phyloP scores from a whole-genome alignment of 2,113 vertebrate species.

The Tetrax tetrax region DNA sequence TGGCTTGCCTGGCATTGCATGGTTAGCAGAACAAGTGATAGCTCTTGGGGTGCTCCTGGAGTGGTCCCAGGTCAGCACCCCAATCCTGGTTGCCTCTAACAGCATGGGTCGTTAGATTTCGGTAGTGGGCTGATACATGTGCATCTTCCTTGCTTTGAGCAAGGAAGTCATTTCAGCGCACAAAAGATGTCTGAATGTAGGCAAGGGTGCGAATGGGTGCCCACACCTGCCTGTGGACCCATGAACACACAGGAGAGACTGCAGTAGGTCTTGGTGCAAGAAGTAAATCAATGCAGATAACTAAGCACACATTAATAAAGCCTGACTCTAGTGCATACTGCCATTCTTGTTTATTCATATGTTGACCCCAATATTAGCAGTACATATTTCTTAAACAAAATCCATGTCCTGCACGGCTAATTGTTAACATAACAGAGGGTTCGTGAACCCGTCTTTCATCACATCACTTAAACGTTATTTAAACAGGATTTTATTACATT shows the following conservation, averaged over 20 bases:
- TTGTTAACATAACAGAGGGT: slow-evolving; percentile 61
- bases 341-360: slow-evolving; percentile 24
- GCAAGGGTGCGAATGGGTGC: not conserved
- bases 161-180: not conserved
- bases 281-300: not conserved
- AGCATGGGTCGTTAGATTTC: fast-evolving
- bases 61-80: not conserved
- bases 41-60: not conserved
- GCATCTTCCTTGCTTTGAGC: not conserved
- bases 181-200: fast-evolving
- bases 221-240: not conserved
- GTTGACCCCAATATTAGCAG: slow-evolving; percentile 39
- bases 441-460: slow-evolving; percentile 62
- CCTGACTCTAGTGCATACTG: not conserved
- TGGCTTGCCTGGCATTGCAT: not conserved
- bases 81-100: not conserved
- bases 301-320: not conserved
- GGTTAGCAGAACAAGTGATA: not conserved
- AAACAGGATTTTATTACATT: slow-evolving; percentile 67
- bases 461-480: slow-evolving; percentile 69
- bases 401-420: slow-evolving; percentile 31
- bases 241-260: fast-evolving
- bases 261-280: not conserved
- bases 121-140: fast-evolving
- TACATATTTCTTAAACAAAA: slow-evolving; percentile 65